Conservation (phyloP, 2,888 invertebrate species). For the Augiades crinisus region DNA sequence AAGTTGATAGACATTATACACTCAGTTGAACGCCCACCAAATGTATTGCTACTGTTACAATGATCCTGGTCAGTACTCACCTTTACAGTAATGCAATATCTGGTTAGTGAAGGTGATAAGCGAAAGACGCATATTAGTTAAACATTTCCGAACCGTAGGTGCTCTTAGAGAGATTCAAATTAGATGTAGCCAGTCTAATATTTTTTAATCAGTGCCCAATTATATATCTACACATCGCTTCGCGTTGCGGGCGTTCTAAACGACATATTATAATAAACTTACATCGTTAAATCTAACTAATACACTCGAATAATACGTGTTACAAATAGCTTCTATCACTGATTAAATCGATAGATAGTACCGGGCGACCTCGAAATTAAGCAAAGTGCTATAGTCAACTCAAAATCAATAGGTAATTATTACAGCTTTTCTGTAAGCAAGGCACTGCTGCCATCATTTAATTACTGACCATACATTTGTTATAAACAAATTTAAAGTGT, state of each 20-base stretch:
- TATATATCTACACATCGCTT: constrained; percentile 64
- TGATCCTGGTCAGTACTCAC: not conserved
- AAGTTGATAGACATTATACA: too few relatives aligned
- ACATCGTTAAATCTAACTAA: constrained; percentile 5
- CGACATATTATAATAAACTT: constrained; percentile 6
- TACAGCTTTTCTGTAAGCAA: too few relatives aligned
- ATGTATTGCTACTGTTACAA: too few relatives aligned
- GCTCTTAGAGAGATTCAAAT: constrained; percentile 74
- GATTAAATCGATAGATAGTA: not conserved
- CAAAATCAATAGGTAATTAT: too few relatives aligned
- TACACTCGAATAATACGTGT: constrained; percentile 7
- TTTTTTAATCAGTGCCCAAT: constrained; percentile 62
- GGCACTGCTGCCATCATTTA: too few relatives aligned
- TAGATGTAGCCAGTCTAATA: constrained; percentile 68
- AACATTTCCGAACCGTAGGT: constrained; percentile 25
- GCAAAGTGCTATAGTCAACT: too few relatives aligned
- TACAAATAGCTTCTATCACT: not conserved
- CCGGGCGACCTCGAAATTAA: too few relatives aligned
- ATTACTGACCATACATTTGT: too few relatives aligned
- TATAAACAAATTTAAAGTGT: too few relatives aligned
- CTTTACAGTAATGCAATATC: not conserved
- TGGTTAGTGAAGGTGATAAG: not conserved
- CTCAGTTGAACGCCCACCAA: too few relatives aligned
- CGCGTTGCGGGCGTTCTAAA: constrained; percentile 48
- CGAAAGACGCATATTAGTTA: not conserved